Base-by-base conservation (phyloP, 2,113 vertebrate genomes). In the Lamprologus lemairii region DNA sequence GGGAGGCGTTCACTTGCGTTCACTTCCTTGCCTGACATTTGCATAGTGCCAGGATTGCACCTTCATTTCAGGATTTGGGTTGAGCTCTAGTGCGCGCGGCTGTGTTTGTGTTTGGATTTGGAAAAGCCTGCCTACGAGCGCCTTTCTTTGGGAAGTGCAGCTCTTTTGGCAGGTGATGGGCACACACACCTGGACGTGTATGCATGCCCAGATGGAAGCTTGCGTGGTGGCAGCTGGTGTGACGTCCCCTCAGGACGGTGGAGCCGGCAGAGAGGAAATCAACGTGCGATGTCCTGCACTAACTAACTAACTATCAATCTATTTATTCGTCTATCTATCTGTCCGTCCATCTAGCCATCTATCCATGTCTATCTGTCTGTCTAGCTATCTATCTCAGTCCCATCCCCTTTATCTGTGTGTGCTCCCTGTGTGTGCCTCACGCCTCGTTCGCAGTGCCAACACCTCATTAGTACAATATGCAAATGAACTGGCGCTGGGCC, bases 401-500 rank as follows among this genome's bases (percentile, higher is more conserved):
- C 82, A 26, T 84, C 81, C 73, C 81, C 83, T 86, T 86, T 85
- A 88, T 90, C 40, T 87, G 88, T 87, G 85, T 86, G 92, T 47
- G 84, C 82, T 92, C 81, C 42, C 68, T 86, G 92, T 92, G 88
- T 92, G 86, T 37, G 83, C 84, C 90, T 92, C 88, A 85, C 88
- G 82, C 86, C 92, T 93, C 86, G 71, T 93, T 87, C 91, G 58
- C 88, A 87, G 91, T 94, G 94, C 96, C 95, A 96, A 92, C 90
- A 95, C 96, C 96, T 97, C 96, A 96, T 96, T 97, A 96, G 89
- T 60, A 94, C 96, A 97, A 96, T 97, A 98, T 98, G 97, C 96
- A 98, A 99, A 98, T 97, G 95, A 96, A 95, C 94, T 99, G 98
- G 98, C 97, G 82, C 84, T 85, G 92, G 96, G 97, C 98, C 99